A percentile compares a stretch with the other conserved stretches of the same genome.
Evolutionary conservation across 2,888 invertebrate genomes (phyloP).

Genomic region (Epinotia nisella): DNA sequence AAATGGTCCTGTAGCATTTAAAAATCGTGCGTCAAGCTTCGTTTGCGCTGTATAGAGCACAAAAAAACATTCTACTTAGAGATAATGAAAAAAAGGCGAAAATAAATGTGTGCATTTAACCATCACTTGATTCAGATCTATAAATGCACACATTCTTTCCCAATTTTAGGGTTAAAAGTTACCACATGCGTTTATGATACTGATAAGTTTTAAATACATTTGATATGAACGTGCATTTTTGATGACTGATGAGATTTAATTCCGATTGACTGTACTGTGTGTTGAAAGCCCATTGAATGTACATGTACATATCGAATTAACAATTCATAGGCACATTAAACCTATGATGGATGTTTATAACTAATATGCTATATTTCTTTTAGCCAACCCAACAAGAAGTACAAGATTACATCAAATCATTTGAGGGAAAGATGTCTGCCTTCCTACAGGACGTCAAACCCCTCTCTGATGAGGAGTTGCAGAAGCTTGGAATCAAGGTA

Average conservation of each 20-base stretch:
- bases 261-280: background rate
- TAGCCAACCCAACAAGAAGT: conserved; percentile 89
- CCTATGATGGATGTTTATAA: background rate
- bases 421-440: conserved; percentile 96
- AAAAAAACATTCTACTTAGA: too few species aligned
- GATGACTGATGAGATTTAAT: background rate
- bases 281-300: too few species aligned
- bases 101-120: too few species aligned
- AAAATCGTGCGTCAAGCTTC: background rate
- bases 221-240: background rate
- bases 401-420: conserved; percentile 90
- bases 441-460: conserved; percentile 92
- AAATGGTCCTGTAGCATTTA: too few species aligned
- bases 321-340: background rate
- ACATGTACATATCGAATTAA: background rate
- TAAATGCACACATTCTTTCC: too few species aligned
- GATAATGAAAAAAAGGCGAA: too few species aligned
- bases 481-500: conserved; percentile 92
- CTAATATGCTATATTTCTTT: conserved; percentile 48
- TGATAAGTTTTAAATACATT: too few species aligned
- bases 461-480: conserved; percentile 90
- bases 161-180: too few species aligned
- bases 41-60: too few species aligned
- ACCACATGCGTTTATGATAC: too few species aligned
- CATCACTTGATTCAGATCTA: too few species aligned